Evolutionary conservation across 2,888 invertebrate species (phyloP).

Genomic region (Amblyjoppa proteus): DNA sequence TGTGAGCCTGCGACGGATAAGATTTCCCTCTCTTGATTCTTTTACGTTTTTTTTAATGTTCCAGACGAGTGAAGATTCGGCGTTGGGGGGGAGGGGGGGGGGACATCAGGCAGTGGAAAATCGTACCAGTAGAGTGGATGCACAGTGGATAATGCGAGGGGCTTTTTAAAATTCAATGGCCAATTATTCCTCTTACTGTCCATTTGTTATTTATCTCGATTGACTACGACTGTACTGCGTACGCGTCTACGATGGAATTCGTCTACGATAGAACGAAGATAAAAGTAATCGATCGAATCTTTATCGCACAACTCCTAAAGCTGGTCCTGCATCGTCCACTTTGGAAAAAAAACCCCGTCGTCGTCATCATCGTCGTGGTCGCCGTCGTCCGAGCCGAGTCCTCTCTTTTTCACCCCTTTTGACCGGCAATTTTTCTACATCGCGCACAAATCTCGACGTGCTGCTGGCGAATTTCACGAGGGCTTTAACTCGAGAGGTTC

Average conservation of each 20-base stretch:
- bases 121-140: conserved; percentile 23
- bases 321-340: conserved; percentile 38
- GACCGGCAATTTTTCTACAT: not conserved
- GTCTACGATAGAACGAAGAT: not conserved
- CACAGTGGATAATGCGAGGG: conserved; percentile 24
- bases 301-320: conserved; percentile 39
- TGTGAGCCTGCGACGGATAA: conserved; percentile 77
- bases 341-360: conserved; percentile 35
- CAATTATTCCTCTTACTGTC: conserved; percentile 23
- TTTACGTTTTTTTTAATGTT: conserved; percentile 51
- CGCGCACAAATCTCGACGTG: conserved; percentile 15
- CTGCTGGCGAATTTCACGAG: conserved; percentile 47
- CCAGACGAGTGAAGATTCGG: conserved; percentile 45
- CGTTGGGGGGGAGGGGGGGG: not conserved
- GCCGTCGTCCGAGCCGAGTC: conserved; percentile 59
- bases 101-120: conserved; percentile 26
- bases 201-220: not conserved
- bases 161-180: conserved; percentile 12
- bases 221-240: not conserved
- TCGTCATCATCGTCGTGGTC: conserved; percentile 40
- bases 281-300: conserved; percentile 32
- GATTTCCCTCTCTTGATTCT: conserved; percentile 69
- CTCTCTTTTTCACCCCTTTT: conserved; percentile 62
- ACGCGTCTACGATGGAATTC: not conserved
- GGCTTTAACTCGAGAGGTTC: conserved; percentile 50